Evolutionary conservation across 2,888 invertebrate species (phyloP).

Genomic region (Sabatieria punctata): DNA sequence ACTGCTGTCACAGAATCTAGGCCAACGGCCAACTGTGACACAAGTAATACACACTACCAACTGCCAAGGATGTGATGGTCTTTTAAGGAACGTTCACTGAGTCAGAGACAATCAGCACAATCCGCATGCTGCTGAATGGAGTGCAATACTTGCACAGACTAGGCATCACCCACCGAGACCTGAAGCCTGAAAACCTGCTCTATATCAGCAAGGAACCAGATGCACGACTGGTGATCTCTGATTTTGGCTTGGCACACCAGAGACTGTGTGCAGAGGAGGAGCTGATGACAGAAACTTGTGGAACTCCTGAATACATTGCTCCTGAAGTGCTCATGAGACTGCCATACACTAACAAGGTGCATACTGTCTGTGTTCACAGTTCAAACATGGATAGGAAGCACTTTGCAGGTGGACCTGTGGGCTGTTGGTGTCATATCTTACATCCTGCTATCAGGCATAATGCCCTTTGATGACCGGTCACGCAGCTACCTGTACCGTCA

Average conservation of each 20-base stretch:
- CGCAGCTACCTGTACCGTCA: constrained; percentile 37
- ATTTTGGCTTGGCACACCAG: constrained; percentile 40
- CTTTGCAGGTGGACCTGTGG: constrained; percentile 44
- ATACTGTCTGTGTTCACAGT: background rate
- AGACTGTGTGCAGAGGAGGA: constrained; percentile 29
- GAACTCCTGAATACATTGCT: constrained; percentile 41
- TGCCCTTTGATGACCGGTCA: constrained; percentile 42
- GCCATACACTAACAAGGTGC: constrained; percentile 36
- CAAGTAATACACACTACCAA: too few relatives aligned
- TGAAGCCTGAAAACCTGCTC: constrained; percentile 46
- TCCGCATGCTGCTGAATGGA: constrained; percentile 38
- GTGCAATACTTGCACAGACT: constrained; percentile 41
- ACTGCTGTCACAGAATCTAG: too few relatives aligned
- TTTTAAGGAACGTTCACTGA: constrained; percentile 38
- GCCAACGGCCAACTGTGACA: too few relatives aligned
- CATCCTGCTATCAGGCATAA: constrained; percentile 42
- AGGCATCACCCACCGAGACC: constrained; percentile 43
- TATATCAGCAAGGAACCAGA: constrained; percentile 38
- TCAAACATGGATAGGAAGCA: background rate
- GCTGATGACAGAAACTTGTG: constrained; percentile 40
- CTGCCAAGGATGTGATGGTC: too few relatives aligned
- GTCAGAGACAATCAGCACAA: constrained; percentile 34
- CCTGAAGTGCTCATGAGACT: constrained; percentile 42
- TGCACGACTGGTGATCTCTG: constrained; percentile 36
- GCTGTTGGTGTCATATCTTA: constrained; percentile 45